Base-by-base conservation (phyloP, 1,140 invertebrate genomes). In the Sarcophaga peregrina region DNA sequence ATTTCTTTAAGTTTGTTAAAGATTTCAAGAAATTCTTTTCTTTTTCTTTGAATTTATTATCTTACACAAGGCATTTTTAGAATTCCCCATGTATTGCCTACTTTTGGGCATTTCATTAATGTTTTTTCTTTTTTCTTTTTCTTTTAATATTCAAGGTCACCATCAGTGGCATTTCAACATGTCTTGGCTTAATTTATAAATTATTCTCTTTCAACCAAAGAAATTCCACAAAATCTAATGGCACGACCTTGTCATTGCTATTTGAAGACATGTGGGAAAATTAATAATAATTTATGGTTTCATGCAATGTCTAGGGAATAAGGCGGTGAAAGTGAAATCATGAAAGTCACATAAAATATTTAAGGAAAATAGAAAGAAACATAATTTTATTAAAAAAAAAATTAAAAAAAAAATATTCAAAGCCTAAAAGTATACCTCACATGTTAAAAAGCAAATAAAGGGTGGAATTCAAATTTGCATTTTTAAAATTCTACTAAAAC, bases 261-360 rank as follows among this genome's bases (percentile, higher is more conserved):
- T 58, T n/a, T 6, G 10, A 37, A 58, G 62, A 68, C 62, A 68
- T 68, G 17, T 20, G 20, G 20, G 17, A 68, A 20, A 68, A 68
- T 20, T 68, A 68, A 20, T 68, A 68, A 68, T 68, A 68, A 68
- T 17, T 68, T 20, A 68, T 68, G 10, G 62, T 58, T n/a, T 58
- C 54, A 20, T 25, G 62, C 5, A 68, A 15, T 68, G 62, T 37
- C 17, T 68, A 37, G 62, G 62, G n/a, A 17, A 20, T 68, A 68
- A 20, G n/a, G 5, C n/a, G 62, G n/a, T 25, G 17, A 68, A 20
- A 68, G n/a, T n/a, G 62, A 17, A 17, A 17, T 17, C 62, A 68
- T 20, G 10, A 9, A 68, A 20, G 17, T 25, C 62, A 20, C n/a
- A 20, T 15, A 68, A 7, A 68, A 68, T 9, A 68, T 8, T 9